A percentile compares a stretch with the other conserved stretches of the same genome.
phyloP scores from a whole-genome alignment of 2,113 vertebrate genomes.

The Malurus cyaneus region DNA sequence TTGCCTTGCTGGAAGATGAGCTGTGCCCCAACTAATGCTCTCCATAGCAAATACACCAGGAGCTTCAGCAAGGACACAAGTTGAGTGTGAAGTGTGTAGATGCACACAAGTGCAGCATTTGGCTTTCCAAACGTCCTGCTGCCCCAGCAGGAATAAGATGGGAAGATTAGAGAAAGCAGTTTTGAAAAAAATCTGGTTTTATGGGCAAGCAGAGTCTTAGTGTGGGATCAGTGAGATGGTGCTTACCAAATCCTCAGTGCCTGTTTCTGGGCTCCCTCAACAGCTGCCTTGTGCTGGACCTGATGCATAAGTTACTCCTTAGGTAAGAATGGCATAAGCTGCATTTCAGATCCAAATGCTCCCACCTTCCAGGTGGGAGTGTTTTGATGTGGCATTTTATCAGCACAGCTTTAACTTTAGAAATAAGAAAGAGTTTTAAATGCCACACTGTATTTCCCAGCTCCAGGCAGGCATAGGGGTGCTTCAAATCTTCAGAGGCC shows the following conservation, averaged over 20 bases:
- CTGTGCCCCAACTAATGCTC: background rate
- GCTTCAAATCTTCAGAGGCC: rapidly evolving
- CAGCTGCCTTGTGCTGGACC: background rate
- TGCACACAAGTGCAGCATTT: background rate
- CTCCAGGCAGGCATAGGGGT: background rate
- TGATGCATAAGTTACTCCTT: rapidly evolving
- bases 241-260: background rate
- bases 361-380: background rate
- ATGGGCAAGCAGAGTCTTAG: background rate
- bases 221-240: rapidly evolving
- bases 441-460: rapidly evolving
- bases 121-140: background rate
- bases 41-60: rapidly evolving
- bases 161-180: rapidly evolving
- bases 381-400: background rate
- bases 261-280: background rate
- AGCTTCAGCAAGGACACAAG: background rate
- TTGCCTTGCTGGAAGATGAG: background rate
- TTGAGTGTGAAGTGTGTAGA: rapidly evolving
- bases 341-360: background rate
- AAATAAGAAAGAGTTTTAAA: background rate
- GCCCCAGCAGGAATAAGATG: background rate
- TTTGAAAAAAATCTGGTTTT: background rate
- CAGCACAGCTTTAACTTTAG: background rate
- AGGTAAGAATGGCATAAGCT: background rate